phyloP scores from a whole-genome alignment of 2,888 invertebrate species.

The Epiblema foenella region DNA sequence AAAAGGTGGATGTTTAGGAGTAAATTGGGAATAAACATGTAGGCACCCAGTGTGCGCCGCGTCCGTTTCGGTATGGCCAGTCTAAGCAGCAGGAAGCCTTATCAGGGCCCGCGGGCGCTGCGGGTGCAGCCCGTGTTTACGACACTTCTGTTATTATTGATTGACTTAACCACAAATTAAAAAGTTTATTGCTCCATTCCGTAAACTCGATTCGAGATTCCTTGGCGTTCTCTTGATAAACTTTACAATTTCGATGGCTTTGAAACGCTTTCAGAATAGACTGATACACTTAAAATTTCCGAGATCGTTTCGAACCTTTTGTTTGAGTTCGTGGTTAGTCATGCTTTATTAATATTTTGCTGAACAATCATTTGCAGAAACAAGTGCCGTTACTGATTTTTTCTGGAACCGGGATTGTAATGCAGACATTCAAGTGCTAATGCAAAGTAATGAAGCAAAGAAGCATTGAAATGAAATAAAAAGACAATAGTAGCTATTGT shows the following conservation, averaged over 20 bases:
- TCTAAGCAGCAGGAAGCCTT: constrained; percentile 77
- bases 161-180: constrained; percentile 72
- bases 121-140: constrained; percentile 62
- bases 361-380: constrained; percentile 22
- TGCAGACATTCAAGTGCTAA: constrained; percentile 56
- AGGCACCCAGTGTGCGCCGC: constrained; percentile 69
- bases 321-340: constrained; percentile 36
- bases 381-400: constrained; percentile 11
- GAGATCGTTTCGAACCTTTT: constrained; percentile 30
- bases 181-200: constrained; percentile 61
- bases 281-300: constrained; percentile 37
- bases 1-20: constrained; percentile 80
- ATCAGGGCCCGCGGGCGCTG: constrained; percentile 62
- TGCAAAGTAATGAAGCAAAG: constrained; percentile 51
- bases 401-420: constrained; percentile 9
- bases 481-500: constrained; percentile 79
- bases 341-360: constrained; percentile 24
- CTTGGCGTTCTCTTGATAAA: constrained; percentile 44
- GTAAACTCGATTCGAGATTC: constrained; percentile 48
- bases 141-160: constrained; percentile 71
- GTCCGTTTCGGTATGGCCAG: constrained; percentile 70
- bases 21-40: constrained; percentile 77
- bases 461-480: constrained; percentile 67
- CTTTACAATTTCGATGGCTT: constrained; percentile 42
- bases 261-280: constrained; percentile 33